Evolutionary conservation across 2,888 invertebrate genomes (phyloP), one percentile per base, ranked within the genome.

Genomic region (Phengaris alcon): DNA sequence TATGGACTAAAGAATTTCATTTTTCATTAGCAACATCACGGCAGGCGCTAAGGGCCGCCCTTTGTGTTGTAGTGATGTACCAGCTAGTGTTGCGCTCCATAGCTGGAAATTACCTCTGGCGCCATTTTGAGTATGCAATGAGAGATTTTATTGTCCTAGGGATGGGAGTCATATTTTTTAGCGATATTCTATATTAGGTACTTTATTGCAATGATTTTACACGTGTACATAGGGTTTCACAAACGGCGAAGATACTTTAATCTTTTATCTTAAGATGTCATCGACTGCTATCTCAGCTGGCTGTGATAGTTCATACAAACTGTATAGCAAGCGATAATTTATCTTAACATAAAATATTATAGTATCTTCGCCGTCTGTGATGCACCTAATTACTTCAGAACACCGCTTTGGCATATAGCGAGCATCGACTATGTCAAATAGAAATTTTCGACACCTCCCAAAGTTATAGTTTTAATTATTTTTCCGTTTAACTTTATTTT

Each of bases 51-150:
- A 22, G 59, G 22, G 55, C n/a, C 15, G 15, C 22, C 59, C 59
- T 59, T 59, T 59, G 59, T 59, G 15, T 7, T 54, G 10, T 59
- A 59, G 54, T 8, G 15, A 57, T 15, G 57, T 57, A 57, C 15
- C 7, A n/a, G 7, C 22, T 35, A 69, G 55, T 75, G 68, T 69
- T 75, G 69, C 55, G 55, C 69, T 75, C 74, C 51, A 74, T 74
- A 22, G 15, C 22, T 22, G 57, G 69, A 57, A 54, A 74, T 54
- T 69, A 15, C 52, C n/a, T 51, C 12, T 12, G 8, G 15, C 69
- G 10, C 22, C 52, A 6, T 70, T 70, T 70, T 52, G 12, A 52
- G 52, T 70, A 52, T 22, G 22, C 12, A 51, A 15, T 51, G 64
- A 64, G 22, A 35, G 35, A 0, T 69, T 69, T 69, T 69, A 48